Evolutionary conservation across 1,140 invertebrate genomes (phyloP).

Genomic region (Aphelinus certus): DNA sequence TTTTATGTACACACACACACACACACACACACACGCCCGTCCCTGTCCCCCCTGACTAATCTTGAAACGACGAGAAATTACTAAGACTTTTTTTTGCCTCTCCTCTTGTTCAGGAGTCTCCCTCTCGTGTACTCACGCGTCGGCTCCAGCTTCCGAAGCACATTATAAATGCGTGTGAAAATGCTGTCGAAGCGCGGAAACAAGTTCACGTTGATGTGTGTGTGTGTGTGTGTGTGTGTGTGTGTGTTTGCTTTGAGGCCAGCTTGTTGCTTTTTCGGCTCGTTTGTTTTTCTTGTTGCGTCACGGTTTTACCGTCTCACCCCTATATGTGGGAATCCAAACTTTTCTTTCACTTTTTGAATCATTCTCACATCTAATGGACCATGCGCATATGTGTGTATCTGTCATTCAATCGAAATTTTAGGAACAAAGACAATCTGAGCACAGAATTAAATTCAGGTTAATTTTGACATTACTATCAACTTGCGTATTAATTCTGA

Average conservation of each 20-base stretch:
- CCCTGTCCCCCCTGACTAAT: not conserved
- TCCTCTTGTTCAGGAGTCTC: not conserved
- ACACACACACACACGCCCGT: no score
- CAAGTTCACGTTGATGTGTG: no score
- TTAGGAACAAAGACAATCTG: no score
- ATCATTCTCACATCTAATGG: not conserved
- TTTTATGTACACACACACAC: no score
- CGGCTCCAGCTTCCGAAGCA: not conserved
- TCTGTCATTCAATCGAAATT: no score
- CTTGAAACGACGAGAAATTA: conserved; percentile 3
- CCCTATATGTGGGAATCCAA: no score
- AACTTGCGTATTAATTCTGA: not conserved
- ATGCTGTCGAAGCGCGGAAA: conserved; percentile 2
- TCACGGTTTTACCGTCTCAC: no score
- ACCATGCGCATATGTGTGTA: no score
- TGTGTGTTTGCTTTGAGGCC: conserved; percentile 10
- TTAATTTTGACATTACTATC: no score
- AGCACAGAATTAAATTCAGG: no score
- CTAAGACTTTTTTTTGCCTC: conserved; percentile 7
- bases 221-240: not conserved
- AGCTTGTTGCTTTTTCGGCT: no score
- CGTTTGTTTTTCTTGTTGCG: no score
- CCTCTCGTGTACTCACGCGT: not conserved
- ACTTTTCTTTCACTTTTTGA: not conserved
- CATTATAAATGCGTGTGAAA: conserved; percentile 19